Evolutionary conservation across 2,113 vertebrate genomes (phyloP).

Genomic region (Scolopax mira): DNA sequence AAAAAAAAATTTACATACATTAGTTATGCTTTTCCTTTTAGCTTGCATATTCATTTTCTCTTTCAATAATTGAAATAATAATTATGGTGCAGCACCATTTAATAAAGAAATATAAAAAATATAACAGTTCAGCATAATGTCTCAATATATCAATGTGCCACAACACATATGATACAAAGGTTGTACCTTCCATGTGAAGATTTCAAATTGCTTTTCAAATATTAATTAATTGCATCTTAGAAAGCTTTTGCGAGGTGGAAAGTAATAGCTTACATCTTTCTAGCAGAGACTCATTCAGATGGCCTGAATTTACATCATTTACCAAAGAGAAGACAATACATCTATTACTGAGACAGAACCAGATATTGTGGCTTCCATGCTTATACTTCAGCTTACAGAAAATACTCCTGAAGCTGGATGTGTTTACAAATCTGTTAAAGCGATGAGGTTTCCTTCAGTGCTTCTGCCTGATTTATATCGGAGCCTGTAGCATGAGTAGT

Average conservation of each 20-base stretch:
- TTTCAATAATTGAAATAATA: neutral
- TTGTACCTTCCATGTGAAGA: neutral
- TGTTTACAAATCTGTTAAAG: conserved; percentile 11
- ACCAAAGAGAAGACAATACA: neutral
- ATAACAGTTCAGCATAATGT: neutral
- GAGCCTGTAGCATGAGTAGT: neutral
- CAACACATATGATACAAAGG: neutral
- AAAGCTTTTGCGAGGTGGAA: neutral
- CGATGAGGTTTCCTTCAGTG: neutral
- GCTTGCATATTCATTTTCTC: conserved; percentile 28
- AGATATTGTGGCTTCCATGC: neutral
- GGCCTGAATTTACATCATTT: conserved; percentile 3
- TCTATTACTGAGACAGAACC: neutral
- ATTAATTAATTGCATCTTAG: conserved; percentile 16
- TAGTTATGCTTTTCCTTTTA: conserved; percentile 22
- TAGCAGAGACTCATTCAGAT: neutral
- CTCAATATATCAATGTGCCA: neutral
- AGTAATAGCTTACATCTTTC: conserved; percentile 1
- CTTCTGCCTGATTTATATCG: neutral
- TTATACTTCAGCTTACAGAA: conserved; percentile 4
- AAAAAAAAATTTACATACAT: conserved; percentile 11
- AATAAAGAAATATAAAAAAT: conserved; percentile 31
- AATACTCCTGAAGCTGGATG: neutral
- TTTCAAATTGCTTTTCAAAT: conserved; percentile 18
- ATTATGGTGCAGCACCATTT: neutral